Percentiles rank a stretch among this genome's conserved stretches.
phyloP scores from a whole-genome alignment of 2,797 vertebrate genomes.

The Coranthus polyacanthus region DNA sequence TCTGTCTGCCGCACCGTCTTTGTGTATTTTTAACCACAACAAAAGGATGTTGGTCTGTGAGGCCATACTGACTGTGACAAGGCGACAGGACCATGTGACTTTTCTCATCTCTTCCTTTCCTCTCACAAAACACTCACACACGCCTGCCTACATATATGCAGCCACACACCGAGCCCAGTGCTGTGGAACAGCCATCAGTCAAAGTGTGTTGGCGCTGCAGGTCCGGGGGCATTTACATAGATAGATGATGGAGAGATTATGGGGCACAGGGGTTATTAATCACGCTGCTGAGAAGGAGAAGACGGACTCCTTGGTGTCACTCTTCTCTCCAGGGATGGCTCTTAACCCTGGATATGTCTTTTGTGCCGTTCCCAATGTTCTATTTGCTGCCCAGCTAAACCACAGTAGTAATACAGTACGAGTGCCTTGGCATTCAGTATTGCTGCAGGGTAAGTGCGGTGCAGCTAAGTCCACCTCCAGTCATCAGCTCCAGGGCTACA shows the following conservation, averaged over 20 bases:
- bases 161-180: slow-evolving; percentile 53
- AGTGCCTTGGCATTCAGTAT: slow-evolving; percentile 41
- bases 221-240: slow-evolving; percentile 85
- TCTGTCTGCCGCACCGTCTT: slow-evolving; percentile 3
- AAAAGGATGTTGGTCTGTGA: slow-evolving; percentile 15
- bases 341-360: slow-evolving; percentile 74
- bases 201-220: slow-evolving; percentile 77
- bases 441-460: slow-evolving; percentile 46
- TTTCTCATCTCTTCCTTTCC: slow-evolving; percentile 48
- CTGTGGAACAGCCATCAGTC: slow-evolving; percentile 82
- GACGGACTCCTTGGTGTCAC: slow-evolving; percentile 76
- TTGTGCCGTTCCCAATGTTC: slow-evolving; percentile 68
- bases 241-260: slow-evolving; percentile 86
- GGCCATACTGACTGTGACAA: slow-evolving; percentile 34
- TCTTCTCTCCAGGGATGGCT: slow-evolving; percentile 73
- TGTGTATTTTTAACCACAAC: slow-evolving; percentile 23
- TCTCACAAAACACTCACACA: slow-evolving; percentile 32
- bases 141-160: slow-evolving; percentile 44
- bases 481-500: slow-evolving; percentile 23
- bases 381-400: slow-evolving; percentile 57
- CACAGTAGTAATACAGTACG: slow-evolving; percentile 44
- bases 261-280: slow-evolving; percentile 84
- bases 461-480: slow-evolving; percentile 27
- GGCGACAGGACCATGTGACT: slow-evolving; percentile 31
- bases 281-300: slow-evolving; percentile 73